Evolutionary conservation across 2,888 invertebrate species (phyloP).

Genomic region (Brassicogethes aeneus): DNA sequence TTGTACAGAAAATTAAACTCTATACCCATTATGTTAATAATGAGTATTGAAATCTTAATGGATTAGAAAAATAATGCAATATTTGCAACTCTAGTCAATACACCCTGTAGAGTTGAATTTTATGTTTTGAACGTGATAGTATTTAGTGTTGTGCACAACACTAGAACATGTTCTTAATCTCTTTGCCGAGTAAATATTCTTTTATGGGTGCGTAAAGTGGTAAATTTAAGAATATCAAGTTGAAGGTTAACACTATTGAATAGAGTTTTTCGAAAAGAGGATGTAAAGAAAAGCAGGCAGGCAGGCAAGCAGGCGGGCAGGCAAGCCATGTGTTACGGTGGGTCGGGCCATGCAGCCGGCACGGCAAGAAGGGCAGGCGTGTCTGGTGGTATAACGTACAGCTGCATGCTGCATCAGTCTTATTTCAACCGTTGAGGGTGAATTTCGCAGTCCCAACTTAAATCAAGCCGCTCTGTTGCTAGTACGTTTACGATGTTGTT

Average conservation of each 20-base stretch:
- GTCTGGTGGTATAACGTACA: conserved; percentile 21
- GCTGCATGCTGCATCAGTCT: conserved; percentile 21
- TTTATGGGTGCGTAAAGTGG: too few relatives aligned
- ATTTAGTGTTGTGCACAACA: too few relatives aligned
- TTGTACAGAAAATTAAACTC: too few relatives aligned
- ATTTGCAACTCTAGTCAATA: too few relatives aligned
- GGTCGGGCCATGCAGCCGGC: conserved; percentile 27
- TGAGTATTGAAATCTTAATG: too few relatives aligned
- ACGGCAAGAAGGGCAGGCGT: conserved; percentile 14
- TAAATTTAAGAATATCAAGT: neutral
- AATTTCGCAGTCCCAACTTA: conserved; percentile 23
- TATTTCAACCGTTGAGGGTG: conserved; percentile 28
- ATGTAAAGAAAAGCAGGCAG: neutral
- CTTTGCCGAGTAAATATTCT: too few relatives aligned
- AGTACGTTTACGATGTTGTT: conserved; percentile 48
- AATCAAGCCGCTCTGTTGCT: neutral
- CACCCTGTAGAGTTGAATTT: too few relatives aligned
- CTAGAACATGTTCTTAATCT: too few relatives aligned
- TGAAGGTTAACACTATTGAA: neutral
- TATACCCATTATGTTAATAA: too few relatives aligned
- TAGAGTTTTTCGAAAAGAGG: neutral
- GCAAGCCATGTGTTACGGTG: conserved; percentile 30
- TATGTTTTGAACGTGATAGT: too few relatives aligned
- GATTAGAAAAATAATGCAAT: too few relatives aligned
- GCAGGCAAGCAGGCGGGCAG: neutral